Base-by-base conservation (phyloP, 2,888 invertebrate genomes). In the Craniophora ligustri region DNA sequence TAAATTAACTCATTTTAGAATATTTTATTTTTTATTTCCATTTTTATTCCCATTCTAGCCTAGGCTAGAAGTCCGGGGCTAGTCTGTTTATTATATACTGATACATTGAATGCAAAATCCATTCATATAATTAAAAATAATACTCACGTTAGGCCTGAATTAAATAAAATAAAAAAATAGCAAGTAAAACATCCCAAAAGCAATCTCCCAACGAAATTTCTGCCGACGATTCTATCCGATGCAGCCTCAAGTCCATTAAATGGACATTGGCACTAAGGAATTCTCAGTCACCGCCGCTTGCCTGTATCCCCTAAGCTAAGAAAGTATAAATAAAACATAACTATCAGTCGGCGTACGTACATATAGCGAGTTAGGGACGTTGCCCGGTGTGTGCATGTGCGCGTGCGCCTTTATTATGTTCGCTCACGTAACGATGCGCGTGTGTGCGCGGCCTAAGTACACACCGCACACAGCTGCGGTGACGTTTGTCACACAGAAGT, bases 261-360 rank as follows among this genome's bases (percentile, higher is more conserved):
- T 66, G 53, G 48, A 56, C 64, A 47, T 54, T 61, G 54, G 49
- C 51, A 48, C 67, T 75, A 63, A 74, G 56, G 34, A 77, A 75
- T 72, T 75, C 51, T 79, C 86, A 86, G 57, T 73, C 81, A 72
- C 88, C 42, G 30, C 79, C 67, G 63, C 84, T 45, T 84, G 49
- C 73, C 54, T 56, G 61, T 76, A 77, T 76, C 83, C 81, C 84
- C 77, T 63, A 63, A 63, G 72, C 79, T 86, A 91, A 91, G 92
- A 92, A 91, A 92, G 91, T 91, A 92, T 92, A 92, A 92, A 93
- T 91, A 92, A 92, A 92, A 92, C 91, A 91, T 89, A 88, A 91
- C 85, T 85, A 89, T 82, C 75, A 76, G 50, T 42, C 59, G 63
- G 66, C 74, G 79, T 79, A 64, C 72, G 80, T 79, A 73, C 67